Evolutionary conservation across 2,797 vertebrate species (phyloP).

Genomic region (Falco naumanni): DNA sequence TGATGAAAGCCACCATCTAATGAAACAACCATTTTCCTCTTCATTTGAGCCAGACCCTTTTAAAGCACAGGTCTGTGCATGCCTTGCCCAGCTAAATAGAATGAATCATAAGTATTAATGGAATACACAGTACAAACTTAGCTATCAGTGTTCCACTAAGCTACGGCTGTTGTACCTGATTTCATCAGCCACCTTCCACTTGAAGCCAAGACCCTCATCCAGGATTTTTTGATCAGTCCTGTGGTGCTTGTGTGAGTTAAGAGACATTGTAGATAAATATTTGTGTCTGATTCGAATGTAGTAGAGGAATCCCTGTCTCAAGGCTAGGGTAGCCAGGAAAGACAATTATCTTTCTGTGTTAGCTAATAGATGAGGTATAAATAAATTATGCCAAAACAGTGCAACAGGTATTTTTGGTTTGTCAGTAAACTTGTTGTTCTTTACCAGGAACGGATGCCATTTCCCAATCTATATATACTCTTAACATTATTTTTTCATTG

Average conservation of each 20-base stretch:
- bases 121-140: neutral
- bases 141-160: neutral
- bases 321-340: neutral
- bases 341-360: neutral
- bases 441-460: neutral
- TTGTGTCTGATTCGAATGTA: neutral
- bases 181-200: neutral
- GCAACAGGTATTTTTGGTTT: neutral
- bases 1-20: neutral
- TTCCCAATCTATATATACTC: neutral
- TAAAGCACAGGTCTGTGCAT: neutral
- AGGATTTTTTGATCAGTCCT: neutral
- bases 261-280: neutral
- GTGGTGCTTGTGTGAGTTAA: neutral
- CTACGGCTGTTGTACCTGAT: neutral
- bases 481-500: neutral
- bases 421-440: neutral
- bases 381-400: neutral
- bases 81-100: neutral
- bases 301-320: neutral
- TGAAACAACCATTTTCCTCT: neutral
- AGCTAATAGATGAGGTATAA: neutral
- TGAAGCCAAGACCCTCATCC: neutral
- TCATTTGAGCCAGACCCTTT: neutral
- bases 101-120: neutral